Base-by-base conservation (phyloP, 2,797 vertebrate species). In the Chelidonichthys spinosus region DNA sequence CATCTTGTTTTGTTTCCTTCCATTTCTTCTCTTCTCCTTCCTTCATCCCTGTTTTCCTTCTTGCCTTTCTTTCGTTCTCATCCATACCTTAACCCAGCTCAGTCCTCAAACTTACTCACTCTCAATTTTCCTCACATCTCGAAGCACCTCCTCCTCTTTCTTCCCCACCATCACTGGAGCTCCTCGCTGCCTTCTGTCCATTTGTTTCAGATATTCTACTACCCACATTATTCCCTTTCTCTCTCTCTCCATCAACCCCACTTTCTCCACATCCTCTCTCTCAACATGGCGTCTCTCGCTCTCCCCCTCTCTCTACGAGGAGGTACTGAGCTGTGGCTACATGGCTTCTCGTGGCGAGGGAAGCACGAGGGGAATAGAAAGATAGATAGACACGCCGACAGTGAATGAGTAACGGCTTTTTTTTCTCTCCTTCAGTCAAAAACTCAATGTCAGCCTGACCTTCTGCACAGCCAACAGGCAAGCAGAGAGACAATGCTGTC, bases 401-500 rank as follows among this genome's bases (percentile, higher is more conserved):
- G 42, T 66, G 52, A 50, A 32, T 79, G 58, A 61, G 32, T 47
- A 53, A 32, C 32, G 18, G 13, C 1, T 50, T 50, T 62, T 80
- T 74, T 80, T 50, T 11, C 40, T 61, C 55, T 79, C 58, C 52
- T 84, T 74, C 18, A 77, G 75, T 69, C 66, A 81, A 75, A 89
- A 70, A 72, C 72, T 87, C 78, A 61, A 59, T 91, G 88, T 88
- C 87, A 85, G 82, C 56, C 82, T 81, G 77, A 92, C 85, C 86
- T 89, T 87, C 84, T 87, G 85, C 89, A 84, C 77, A 88, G 86
- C 88, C 86, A 90, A 84, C 85, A 91, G 67, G 74, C 60, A 44
- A 74, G 42, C 63, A 77, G 18, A 81, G 61, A 86, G 46, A 85
- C 76, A 88, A 81, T 60, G 42, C 70, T 80, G 46, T 70, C 68